Percentiles rank a stretch among this genome's conserved stretches.
phyloP scores from a whole-genome alignment of 1,140 invertebrate genomes.

The Lerema accius region DNA sequence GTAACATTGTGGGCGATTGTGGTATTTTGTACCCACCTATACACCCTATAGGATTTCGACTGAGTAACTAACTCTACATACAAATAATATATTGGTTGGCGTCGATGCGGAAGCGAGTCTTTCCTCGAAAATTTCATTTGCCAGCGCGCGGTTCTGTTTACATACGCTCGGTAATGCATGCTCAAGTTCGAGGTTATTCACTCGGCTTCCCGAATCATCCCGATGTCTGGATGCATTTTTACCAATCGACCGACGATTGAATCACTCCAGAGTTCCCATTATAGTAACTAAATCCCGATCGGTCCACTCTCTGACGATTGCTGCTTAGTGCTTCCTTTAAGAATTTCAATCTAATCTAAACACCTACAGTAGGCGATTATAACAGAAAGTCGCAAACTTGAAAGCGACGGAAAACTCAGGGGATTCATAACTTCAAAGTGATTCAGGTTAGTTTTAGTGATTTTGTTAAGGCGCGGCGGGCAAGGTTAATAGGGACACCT shows the following conservation, averaged over 20 bases:
- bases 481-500: constrained; percentile 30
- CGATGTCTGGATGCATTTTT: constrained; percentile 34
- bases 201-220: constrained; percentile 32
- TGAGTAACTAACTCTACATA: not conserved
- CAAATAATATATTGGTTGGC: constrained; percentile 39
- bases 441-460: constrained; percentile 23
- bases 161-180: constrained; percentile 51
- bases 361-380: constrained; percentile 19
- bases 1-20: not conserved
- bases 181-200: constrained; percentile 78
- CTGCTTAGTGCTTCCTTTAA: no score
- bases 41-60: not conserved
- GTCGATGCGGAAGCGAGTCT: constrained; percentile 59
- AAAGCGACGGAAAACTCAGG: constrained; percentile 13
- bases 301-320: not conserved
- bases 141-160: constrained; percentile 61
- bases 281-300: constrained; percentile 8
- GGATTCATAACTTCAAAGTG: constrained; percentile 20
- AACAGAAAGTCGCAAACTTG: constrained; percentile 25
- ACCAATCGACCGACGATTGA: constrained; percentile 20
- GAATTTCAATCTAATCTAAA: no score
- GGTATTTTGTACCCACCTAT: not conserved
- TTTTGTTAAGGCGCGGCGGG: constrained; percentile 23
- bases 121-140: constrained; percentile 67
- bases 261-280: constrained; percentile 10